Evolutionary conservation across 2,888 invertebrate genomes (phyloP), one percentile per base, ranked within the genome.

Genomic region (Cynaeus angustus): DNA sequence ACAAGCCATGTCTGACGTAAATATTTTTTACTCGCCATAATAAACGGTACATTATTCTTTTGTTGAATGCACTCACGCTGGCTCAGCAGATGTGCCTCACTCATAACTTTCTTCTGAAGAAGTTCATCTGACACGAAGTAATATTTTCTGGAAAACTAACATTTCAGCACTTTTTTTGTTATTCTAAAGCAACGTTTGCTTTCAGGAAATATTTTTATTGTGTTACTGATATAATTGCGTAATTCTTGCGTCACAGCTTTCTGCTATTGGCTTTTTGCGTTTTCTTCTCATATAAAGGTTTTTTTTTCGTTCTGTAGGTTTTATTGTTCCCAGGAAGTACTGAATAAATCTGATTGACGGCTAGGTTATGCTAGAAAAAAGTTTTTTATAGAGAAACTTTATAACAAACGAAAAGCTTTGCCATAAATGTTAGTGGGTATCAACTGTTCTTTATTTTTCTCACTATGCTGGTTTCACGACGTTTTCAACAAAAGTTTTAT

Each of bases 81-180:
- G 76, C 76, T 80, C 79, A 77, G 80, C 80, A 80, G 79, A 81
- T 80, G 80, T 77, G 79, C 73, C 75, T 74, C 78, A 72, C 78
- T 79, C 80, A 79, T 81, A 80, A 81, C 78, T 81, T 79, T 77
- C 80, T 77, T 78, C 79, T 79, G 78, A 78, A 79, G 81, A 78
- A 80, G 78, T 79, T 80, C 78, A 79, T 78, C 76, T 76, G 80
- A 79, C 80, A 77, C 74, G 61, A 65, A 72, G 74, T 74, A 74
- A 81, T 79, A 80, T 81, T 81, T 79, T 75, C 74, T 70, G 72
- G 74, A 72, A 76, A 78, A 77, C 74, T 77, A 77, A 76, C 77
- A 75, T 68, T 76, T 79, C 77, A 79, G 77, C 78, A 76, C 64
- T 73, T 79, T 78, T 77, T 74, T 70, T 59, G 66, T 65, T 65